Evolutionary conservation across 2,113 vertebrate genomes (phyloP).

Genomic region (Galeopterus variegatus): DNA sequence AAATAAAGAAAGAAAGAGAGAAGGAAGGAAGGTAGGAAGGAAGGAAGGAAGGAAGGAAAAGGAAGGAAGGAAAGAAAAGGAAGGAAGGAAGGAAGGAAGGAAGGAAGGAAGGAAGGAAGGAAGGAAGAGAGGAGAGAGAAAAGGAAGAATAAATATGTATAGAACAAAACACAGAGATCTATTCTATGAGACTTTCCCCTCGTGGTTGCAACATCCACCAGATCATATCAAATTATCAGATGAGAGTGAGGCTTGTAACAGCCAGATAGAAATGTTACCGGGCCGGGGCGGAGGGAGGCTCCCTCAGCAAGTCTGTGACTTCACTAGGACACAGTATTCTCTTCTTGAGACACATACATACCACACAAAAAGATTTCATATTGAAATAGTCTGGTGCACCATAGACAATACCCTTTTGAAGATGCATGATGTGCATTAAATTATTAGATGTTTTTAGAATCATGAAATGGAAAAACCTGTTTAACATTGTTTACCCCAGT

Average conservation of each 20-base stretch:
- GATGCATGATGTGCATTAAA: rapidly evolving
- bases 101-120: rapidly evolving
- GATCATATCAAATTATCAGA: rapidly evolving
- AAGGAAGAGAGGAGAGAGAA: rapidly evolving
- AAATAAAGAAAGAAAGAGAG: neutral
- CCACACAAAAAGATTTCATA: neutral
- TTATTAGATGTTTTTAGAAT: neutral
- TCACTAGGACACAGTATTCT: rapidly evolving
- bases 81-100: neutral
- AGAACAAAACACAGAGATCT: rapidly evolving
- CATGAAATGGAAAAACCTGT: neutral
- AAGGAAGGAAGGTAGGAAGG: neutral
- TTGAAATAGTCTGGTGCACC: rapidly evolving
- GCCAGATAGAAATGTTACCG: rapidly evolving
- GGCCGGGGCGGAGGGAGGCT: neutral
- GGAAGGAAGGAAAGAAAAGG: no score
- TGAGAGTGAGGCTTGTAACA: rapidly evolving
- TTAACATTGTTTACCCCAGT: rapidly evolving
- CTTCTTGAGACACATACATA: rapidly evolving
- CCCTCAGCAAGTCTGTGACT: neutral
- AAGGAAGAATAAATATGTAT: rapidly evolving
- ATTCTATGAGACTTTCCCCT: rapidly evolving
- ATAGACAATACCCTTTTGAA: rapidly evolving
- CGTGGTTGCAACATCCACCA: rapidly evolving
- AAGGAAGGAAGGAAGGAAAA: neutral